Evolutionary conservation across 37 sponge, comb jelly and placozoan genomes (phyloP).

Genomic region (Spongilla lacustris): DNA sequence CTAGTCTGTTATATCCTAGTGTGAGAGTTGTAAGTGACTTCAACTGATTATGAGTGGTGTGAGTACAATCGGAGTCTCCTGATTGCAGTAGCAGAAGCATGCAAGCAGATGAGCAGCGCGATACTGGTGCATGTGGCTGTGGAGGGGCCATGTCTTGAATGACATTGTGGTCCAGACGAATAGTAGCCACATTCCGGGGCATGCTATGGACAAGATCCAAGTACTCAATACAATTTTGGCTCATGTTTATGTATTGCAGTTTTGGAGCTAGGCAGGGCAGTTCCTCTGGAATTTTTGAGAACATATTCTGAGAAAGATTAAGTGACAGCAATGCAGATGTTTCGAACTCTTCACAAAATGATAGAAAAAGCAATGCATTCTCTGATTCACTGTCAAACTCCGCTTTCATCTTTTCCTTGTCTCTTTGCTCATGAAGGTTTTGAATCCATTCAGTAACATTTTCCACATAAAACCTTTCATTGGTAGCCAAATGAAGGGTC

Average conservation of each 20-base stretch:
- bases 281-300: conserved; percentile 63
- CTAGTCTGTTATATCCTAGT: conserved; percentile 49
- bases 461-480: neutral
- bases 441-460: neutral
- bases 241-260: conserved; percentile 59
- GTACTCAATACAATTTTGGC: conserved; percentile 54
- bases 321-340: neutral
- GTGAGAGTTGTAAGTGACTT: conserved; percentile 41
- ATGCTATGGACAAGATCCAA: conserved; percentile 54
- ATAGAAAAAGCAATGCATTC: conserved; percentile 38
- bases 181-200: conserved; percentile 13
- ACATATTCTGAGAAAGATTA: conserved; percentile 63
- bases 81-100: neutral
- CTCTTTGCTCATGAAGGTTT: neutral
- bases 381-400: conserved; percentile 15
- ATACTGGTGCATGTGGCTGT: neutral
- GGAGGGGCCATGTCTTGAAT: neutral
- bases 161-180: conserved; percentile 32
- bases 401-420: conserved; percentile 7
- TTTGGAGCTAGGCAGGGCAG: conserved; percentile 86
- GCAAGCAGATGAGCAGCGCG: neutral
- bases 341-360: neutral
- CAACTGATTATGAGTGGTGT: conserved; percentile 23
- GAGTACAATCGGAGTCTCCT: neutral
- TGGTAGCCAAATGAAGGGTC: neutral